phyloP scores from a whole-genome alignment of 2,113 vertebrate genomes.

The Stigmatopora argus region DNA sequence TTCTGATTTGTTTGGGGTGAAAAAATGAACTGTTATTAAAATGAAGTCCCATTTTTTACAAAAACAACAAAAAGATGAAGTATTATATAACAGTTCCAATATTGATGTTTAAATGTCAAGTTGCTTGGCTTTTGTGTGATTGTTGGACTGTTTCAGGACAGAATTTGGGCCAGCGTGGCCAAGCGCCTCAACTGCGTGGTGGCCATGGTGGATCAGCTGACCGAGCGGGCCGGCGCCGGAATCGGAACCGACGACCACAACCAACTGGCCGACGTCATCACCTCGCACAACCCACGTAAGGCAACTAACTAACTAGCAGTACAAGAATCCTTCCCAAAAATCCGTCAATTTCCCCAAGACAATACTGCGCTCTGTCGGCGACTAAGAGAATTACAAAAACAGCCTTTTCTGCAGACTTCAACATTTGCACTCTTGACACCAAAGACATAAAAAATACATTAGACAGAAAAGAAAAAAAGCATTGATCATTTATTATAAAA shows the following conservation, averaged over 20 bases:
- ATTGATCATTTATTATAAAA: too few species aligned
- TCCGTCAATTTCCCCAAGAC: too few species aligned
- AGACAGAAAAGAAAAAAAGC: too few species aligned
- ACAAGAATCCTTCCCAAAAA: background rate
- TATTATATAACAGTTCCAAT: too few species aligned
- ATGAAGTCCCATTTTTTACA: background rate
- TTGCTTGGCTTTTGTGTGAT: background rate
- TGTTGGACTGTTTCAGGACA: slow-evolving; percentile 81
- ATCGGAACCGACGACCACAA: slow-evolving; percentile 55
- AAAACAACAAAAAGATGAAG: background rate
- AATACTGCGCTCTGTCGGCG: too few species aligned
- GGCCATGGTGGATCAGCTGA: slow-evolving; percentile 86
- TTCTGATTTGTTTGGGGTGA: background rate
- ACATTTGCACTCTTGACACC: too few species aligned
- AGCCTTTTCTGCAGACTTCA: too few species aligned
- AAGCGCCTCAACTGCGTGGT: slow-evolving; percentile 93
- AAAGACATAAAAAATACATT: too few species aligned
- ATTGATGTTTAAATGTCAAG: too few species aligned
- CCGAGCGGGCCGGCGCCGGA: slow-evolving; percentile 72
- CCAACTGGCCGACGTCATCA: slow-evolving; percentile 70
- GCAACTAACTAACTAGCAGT: background rate
- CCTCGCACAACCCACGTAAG: slow-evolving; percentile 76
- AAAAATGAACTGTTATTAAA: background rate
- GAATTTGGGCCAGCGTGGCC: slow-evolving; percentile 90
- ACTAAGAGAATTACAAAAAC: too few species aligned